Conservation (phyloP, 2,888 invertebrate genomes). For the Rhaphigaster nebulosa region DNA sequence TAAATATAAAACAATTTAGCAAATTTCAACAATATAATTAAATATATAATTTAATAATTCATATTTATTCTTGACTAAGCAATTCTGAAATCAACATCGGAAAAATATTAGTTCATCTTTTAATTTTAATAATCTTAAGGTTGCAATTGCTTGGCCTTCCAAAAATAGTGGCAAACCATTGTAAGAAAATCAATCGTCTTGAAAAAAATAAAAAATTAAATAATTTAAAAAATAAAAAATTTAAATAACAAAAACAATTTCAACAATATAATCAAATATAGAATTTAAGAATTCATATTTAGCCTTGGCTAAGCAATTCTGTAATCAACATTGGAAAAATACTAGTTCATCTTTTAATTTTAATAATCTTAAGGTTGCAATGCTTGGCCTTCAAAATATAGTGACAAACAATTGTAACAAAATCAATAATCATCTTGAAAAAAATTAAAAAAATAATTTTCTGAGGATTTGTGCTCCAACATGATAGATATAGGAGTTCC, state of each 20-base stretch:
- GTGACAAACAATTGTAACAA: background rate
- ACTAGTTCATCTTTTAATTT: background rate
- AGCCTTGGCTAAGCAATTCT: too few relatives aligned
- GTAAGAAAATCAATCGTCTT: background rate
- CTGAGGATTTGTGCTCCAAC: constrained; percentile 12
- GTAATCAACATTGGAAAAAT: background rate
- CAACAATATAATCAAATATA: background rate
- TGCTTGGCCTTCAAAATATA: background rate
- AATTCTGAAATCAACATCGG: background rate
- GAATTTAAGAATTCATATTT: background rate
- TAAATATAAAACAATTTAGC: too few relatives aligned
- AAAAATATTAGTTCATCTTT: background rate
- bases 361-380: constrained; percentile 5
- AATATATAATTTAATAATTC: background rate
- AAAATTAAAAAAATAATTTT: background rate
- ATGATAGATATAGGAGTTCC: background rate
- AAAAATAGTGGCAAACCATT: background rate
- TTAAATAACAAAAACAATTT: background rate
- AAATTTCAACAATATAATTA: too few relatives aligned
- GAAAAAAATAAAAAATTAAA: too few relatives aligned
- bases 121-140: background rate
- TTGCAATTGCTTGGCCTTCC: background rate
- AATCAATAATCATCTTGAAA: background rate
- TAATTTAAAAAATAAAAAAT: too few relatives aligned
- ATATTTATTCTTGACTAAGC: background rate